Conservation (phyloP, 2,888 invertebrate genomes). For the Tribolium freemani region DNA sequence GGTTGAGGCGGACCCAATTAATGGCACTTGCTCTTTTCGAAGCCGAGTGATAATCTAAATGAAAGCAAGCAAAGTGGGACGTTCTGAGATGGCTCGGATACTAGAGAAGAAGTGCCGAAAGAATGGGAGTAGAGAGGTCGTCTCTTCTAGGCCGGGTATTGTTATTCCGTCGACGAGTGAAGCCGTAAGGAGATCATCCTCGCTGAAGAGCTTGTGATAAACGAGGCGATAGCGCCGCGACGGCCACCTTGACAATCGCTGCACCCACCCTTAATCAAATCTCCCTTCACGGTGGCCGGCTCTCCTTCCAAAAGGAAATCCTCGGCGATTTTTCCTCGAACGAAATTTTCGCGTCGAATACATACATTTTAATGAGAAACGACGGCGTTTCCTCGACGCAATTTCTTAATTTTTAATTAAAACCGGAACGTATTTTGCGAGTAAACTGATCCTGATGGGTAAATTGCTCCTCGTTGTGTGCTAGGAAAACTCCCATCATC, state of each 20-base stretch:
- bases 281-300: conserved; percentile 18
- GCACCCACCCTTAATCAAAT: conserved; percentile 40
- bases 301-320: neutral
- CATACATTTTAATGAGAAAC: conserved; percentile 37
- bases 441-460: conserved; percentile 16
- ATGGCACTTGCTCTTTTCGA: conserved; percentile 29
- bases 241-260: conserved; percentile 41
- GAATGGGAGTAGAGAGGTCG: conserved; percentile 32
- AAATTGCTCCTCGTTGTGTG: neutral
- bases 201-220: conserved; percentile 61
- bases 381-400: conserved; percentile 3
- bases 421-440: conserved; percentile 10
- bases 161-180: conserved; percentile 58
- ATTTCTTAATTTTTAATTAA: conserved; percentile 41
- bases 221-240: conserved; percentile 55
- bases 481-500: neutral
- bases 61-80: conserved; percentile 38
- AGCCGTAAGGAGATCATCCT: conserved; percentile 57
- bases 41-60: conserved; percentile 38
- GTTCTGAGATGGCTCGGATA: conserved; percentile 32
- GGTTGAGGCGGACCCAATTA: conserved; percentile 11
- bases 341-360: conserved; percentile 20
- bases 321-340: neutral
- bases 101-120: conserved; percentile 35
- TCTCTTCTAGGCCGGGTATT: conserved; percentile 50